Percentiles rank a stretch among this genome's conserved stretches.
Evolutionary conservation across 2,888 invertebrate species (phyloP).

Genomic region (Coleophora flavipennella): DNA sequence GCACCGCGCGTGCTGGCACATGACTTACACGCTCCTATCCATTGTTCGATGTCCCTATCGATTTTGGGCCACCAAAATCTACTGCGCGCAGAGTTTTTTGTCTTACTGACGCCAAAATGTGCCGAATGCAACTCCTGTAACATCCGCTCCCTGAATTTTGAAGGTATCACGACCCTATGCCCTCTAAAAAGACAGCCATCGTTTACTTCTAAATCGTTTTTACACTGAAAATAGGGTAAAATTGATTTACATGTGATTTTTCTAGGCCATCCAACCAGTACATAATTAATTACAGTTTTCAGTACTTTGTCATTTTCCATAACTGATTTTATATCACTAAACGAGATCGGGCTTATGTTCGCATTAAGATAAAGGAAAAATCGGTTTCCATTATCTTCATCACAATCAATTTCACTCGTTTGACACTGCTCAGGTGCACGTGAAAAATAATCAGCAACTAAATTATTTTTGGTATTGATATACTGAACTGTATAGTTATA

Average conservation of each 20-base stretch:
- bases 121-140: slow-evolving; percentile 10
- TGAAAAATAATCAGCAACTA: slow-evolving; percentile 4
- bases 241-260: slow-evolving; percentile 3
- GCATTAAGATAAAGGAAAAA: slow-evolving; percentile 3
- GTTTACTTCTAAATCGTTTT: background rate
- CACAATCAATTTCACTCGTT: background rate
- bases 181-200: slow-evolving; percentile 11
- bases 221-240: slow-evolving; percentile 1
- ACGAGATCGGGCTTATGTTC: slow-evolving; percentile 8
- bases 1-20: slow-evolving; percentile 1
- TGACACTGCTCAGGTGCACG: background rate
- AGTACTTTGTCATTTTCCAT: slow-evolving; percentile 7
- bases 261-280: too few species aligned
- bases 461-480: background rate
- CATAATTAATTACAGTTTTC: slow-evolving; percentile 13
- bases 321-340: slow-evolving; percentile 6
- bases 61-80: slow-evolving; percentile 15
- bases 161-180: slow-evolving; percentile 12
- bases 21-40: slow-evolving; percentile 5
- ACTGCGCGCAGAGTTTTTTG: slow-evolving; percentile 11
- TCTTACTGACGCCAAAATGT: slow-evolving; percentile 15
- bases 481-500: slow-evolving; percentile 3
- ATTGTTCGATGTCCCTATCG: slow-evolving; percentile 12
- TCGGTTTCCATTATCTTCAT: background rate
- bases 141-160: slow-evolving; percentile 4